Conservation (phyloP, 2,888 invertebrate species). For the Nysson spinosus region DNA sequence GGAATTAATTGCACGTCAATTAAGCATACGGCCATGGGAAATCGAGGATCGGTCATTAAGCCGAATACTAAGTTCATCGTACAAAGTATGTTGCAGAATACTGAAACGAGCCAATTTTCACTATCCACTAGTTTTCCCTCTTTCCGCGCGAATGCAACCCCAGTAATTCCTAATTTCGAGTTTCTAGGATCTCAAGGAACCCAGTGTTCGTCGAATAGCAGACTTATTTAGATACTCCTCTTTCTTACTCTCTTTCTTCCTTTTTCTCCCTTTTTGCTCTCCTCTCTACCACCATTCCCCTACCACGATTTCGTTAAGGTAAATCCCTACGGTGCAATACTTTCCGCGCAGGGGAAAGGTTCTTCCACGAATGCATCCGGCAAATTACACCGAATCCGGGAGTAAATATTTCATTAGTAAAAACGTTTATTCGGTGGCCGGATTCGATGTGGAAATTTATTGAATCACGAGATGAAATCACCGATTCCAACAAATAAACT, state of each 20-base stretch:
- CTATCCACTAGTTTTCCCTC: not conserved
- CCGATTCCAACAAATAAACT: too few species aligned
- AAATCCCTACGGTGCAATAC: not conserved
- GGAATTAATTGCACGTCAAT: constrained; percentile 52
- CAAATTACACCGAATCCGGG: too few species aligned
- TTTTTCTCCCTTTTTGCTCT: too few species aligned
- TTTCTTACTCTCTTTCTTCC: too few species aligned
- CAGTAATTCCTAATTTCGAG: constrained; percentile 12
- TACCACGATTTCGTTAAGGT: not conserved
- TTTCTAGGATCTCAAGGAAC: constrained; percentile 13
- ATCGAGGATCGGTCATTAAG: constrained; percentile 41
- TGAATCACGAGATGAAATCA: too few species aligned
- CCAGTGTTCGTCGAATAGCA: constrained; percentile 5
- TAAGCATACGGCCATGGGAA: constrained; percentile 45
- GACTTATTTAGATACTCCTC: not conserved
- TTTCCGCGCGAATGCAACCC: not conserved
- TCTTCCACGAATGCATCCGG: not conserved
- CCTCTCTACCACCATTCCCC: too few species aligned
- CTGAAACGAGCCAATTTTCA: constrained; percentile 42
- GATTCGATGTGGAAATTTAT: too few species aligned
- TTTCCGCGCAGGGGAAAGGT: not conserved
- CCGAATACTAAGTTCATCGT: constrained; percentile 36
- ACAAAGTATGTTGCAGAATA: constrained; percentile 36
- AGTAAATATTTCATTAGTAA: too few species aligned
- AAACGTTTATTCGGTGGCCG: too few species aligned